Percentiles rank a stretch among this genome's conserved stretches.
Conservation (phyloP, 2,888 invertebrate species). For the Desoria tigrina region DNA sequence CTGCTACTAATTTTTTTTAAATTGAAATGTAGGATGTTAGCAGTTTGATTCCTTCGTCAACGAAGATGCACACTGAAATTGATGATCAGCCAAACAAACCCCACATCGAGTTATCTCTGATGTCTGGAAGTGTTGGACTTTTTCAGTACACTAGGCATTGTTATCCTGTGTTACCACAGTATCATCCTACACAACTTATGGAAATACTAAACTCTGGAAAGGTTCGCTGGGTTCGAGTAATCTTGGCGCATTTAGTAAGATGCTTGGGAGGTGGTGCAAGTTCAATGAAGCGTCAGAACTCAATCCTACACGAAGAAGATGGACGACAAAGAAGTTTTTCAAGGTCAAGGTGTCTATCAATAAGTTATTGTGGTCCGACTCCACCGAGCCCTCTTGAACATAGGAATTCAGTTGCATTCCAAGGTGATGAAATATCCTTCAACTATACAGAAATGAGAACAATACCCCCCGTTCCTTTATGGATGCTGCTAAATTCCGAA, state of each 20-base stretch:
- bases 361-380: slow-evolving; percentile 68
- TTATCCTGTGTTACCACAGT: slow-evolving; percentile 96
- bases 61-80: slow-evolving; percentile 36
- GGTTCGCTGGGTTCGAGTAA: slow-evolving; percentile 96
- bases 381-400: slow-evolving; percentile 76
- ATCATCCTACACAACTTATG: slow-evolving; percentile 98
- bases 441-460: slow-evolving; percentile 96
- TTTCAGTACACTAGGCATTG: slow-evolving; percentile 97
- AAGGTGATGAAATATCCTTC: slow-evolving; percentile 82
- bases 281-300: slow-evolving; percentile 50
- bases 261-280: slow-evolving; percentile 48
- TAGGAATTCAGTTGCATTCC: slow-evolving; percentile 71
- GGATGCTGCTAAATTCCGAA: slow-evolving; percentile 93
- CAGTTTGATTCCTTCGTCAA: slow-evolving; percentile 42
- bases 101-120: slow-evolving; percentile 48
- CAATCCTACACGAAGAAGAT: slow-evolving; percentile 63
- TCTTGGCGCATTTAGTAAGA: slow-evolving; percentile 86
- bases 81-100: slow-evolving; percentile 38
- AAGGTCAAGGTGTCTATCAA: slow-evolving; percentile 82
- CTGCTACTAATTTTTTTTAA: slow-evolving; percentile 4
- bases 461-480: slow-evolving; percentile 95
- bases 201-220: slow-evolving; percentile 97
- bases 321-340: slow-evolving; percentile 77
- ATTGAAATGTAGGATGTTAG: slow-evolving; percentile 48
- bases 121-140: slow-evolving; percentile 65